Base-by-base conservation (phyloP, 2,888 invertebrate genomes). In the Ligdia adustata region DNA sequence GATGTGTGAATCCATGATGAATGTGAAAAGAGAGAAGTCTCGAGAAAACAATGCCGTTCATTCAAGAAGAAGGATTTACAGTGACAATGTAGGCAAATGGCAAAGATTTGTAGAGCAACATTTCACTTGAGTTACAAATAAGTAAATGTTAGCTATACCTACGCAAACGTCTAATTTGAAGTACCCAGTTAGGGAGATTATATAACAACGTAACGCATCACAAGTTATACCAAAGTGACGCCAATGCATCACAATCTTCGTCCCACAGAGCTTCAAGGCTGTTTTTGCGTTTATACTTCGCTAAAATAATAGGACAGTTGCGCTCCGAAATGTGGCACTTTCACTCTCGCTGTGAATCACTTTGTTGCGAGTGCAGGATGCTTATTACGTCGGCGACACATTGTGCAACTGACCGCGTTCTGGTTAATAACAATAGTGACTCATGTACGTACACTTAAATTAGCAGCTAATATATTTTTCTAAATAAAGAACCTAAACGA, bases 321-420 rank as follows among this genome's bases (percentile, higher is more conserved):
- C n/a, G 35, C 24, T 50, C 51, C 46, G 39, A 55, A 81, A 79
- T 79, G 75, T 78, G 74, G 69, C 73, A 79, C 89, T 89, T 89
- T 89, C 89, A 85, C 89, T 84, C 66, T 81, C 74, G 16, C 60
- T 28, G 65, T 87, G 87, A 87, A 66, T 87, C 88, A 87, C 49
- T 61, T 67, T 60, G 69, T 82, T 82, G 79, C 80, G 75, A 66
- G 69, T 60, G 57, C 82, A 87, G 87, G 86, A 86, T 79, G 76
- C 72, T 11, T 40, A 69, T 70, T 71, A 56, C 60, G 56, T 52
- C 57, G 58, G 71, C 70, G 69, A 73, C 71, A 65, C 66, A 74
- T 89, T 89, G 81, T 75, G 85, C 76, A 88, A 88, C 57, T 55
- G 69, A 68, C 75, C 79, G 76, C 72, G 67, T 77, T 64, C 27